Base-by-base conservation (phyloP, 37 sponge, comb jelly and placozoan species). In the Spongia lamella region DNA sequence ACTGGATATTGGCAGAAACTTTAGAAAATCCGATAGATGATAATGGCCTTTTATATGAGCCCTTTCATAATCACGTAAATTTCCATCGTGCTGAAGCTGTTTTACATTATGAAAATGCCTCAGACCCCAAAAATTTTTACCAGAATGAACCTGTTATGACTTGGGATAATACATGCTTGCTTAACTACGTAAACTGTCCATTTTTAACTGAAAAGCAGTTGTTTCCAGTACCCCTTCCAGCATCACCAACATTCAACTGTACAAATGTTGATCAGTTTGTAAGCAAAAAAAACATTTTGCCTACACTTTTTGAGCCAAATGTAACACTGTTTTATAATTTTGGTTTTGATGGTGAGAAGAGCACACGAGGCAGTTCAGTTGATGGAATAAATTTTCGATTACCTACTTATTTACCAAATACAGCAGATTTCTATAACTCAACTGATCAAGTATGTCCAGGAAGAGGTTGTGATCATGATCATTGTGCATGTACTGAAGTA, bases 101-200 rank as follows among this genome's bases (percentile, higher is more conserved):
- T 13, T 75, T 92, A 5, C 85, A 88, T 60, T 92, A 92, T 37
- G 24, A 43, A 13, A 9, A 43, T 9, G 7, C 5, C 9, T 9
- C 47, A 43, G 5, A 5, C 5, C 5, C 7, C 7, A 43, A 43
- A 43, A 43, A 13, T 43, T n/a, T n/a, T n/a, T n/a, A n/a, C n/a
- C n/a, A n/a, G n/a, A 9, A 43, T 43, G 9, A 9, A 13, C 47
- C 47, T 43, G 7, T 9, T 43, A 43, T 13, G 9, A 43, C 47
- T 43, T 43, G 47, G 47, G 47, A 43, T 43, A 9, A 43, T 43
- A 9, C 5, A 54, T 80, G 76, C 24, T 31, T 57, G 6, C 17
- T 11, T 0, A 70, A 21, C 7, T 87, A 79, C n/a, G 77, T 92
- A 4, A 92, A 92, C 69, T 92, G 92, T 66, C 92, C 92, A 0